Evolutionary conservation across 2,113 vertebrate genomes (phyloP), one percentile per base, ranked within the genome.

Genomic region (Dolichallabes microphthalmus): DNA sequence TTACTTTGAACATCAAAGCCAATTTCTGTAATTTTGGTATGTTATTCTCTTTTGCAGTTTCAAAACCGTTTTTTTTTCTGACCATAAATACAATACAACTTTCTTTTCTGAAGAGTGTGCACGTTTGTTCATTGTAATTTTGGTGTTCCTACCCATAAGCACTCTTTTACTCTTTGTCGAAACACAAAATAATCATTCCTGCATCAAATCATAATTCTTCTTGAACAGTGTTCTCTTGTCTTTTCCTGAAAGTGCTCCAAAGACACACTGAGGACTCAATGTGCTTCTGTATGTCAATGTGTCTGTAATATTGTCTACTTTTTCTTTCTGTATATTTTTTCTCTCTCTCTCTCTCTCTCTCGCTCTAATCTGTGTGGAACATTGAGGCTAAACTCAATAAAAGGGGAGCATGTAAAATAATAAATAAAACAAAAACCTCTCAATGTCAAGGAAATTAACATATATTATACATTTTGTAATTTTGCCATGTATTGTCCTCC

Each of bases 371-470:
- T 82, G 57, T 25, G 39, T 83, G 75, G 87, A 88, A 89, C 87
- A 89, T 87, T 89, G 83, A 88, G 85, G 85, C 92, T 91, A 85
- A 91, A 91, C 87, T 91, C 89, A 94, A 93, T 94, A 94, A 94
- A 89, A 90, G 86, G 92, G 92, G 93, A 94, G 85, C 91, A 90
- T 92, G 88, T 87, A 80, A 89, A 90, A 92, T 91, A 89, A 88
- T 91, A 90, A 88, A 89, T 91, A 88, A 90, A 82, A 87, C 91
- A 91, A 91, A 87, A 89, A 85, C 55, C 87, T 89, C 87, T 94
- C 89, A 87, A 89, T 90, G 91, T 93, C 92, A 93, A 90, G 93
- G 92, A 90, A 94, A 91, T 90, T 93, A 91, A 94, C 94, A 94
- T 93, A 94, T 45, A 45, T 92, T 87, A 92, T 93, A 94, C 92